Evolutionary conservation across 2,797 vertebrate species (phyloP).

Genomic region (Tragopan temminckii): DNA sequence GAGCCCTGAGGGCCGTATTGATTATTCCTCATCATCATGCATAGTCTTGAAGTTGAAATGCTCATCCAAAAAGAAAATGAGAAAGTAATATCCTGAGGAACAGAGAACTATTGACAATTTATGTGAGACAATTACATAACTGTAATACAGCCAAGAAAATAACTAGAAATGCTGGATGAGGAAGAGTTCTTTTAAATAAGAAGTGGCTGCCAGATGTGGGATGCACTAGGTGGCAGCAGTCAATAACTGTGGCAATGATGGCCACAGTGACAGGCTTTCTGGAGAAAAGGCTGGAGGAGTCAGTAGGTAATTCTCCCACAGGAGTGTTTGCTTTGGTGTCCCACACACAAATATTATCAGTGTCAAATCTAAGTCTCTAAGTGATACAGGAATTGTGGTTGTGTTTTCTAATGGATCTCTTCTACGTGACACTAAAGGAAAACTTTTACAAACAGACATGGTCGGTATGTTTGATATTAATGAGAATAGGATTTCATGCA

Average conservation of each 20-base stretch:
- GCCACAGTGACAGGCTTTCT: neutral
- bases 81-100: neutral
- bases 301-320: neutral
- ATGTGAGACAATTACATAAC: neutral
- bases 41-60: neutral
- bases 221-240: neutral
- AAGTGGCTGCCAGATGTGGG: neutral
- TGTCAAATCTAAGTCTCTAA: neutral
- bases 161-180: neutral
- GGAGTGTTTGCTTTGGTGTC: neutral
- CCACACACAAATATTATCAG: neutral
- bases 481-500: neutral
- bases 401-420: neutral
- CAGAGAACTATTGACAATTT: neutral
- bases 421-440: neutral
- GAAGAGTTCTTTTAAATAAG: neutral
- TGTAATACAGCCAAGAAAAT: neutral
- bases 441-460: neutral
- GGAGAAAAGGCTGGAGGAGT: neutral
- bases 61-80: neutral
- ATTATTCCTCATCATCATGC: neutral
- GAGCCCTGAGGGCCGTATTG: neutral
- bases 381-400: neutral
- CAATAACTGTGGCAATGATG: neutral
- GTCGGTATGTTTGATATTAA: neutral